Conservation (phyloP, 2,113 vertebrate genomes). For the Alexandromys fortis region DNA sequence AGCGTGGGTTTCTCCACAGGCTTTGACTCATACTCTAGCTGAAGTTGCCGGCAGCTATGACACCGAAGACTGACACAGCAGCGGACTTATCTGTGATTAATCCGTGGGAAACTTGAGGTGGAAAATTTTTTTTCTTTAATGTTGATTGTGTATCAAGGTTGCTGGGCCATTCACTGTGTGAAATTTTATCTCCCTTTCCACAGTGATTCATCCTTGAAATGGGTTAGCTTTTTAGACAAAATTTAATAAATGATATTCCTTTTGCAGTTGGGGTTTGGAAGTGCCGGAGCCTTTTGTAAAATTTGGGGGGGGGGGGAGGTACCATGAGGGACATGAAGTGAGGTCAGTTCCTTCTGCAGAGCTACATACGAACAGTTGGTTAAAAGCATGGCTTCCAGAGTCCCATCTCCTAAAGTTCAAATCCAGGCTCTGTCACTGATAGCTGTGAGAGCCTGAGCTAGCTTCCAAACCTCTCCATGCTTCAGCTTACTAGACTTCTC, state of each 20-base stretch:
- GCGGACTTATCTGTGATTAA: slow-evolving; percentile 56
- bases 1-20: neutral
- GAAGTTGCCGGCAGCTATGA: slow-evolving; percentile 2
- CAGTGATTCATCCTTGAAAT: slow-evolving; percentile 43
- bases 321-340: neutral
- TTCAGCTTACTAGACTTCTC: neutral
- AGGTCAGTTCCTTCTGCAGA: neutral
- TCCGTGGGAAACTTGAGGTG: slow-evolving; percentile 55
- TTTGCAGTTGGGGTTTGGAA: neutral
- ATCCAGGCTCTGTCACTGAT: neutral
- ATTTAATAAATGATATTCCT: neutral
- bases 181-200: neutral
- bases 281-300: neutral
- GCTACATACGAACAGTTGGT: neutral
- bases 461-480: neutral
- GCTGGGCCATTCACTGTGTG: neutral
- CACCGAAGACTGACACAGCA: neutral
- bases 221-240: neutral
- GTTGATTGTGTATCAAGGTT: slow-evolving; percentile 37
- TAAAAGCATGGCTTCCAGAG: neutral
- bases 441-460: neutral
- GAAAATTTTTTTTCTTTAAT: neutral
- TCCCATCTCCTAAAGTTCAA: neutral
- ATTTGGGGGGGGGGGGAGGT: neutral
- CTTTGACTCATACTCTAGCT: slow-evolving; percentile 48